Evolutionary conservation across 2,113 vertebrate genomes (phyloP).

Genomic region (Phylloscopus whistleri): DNA sequence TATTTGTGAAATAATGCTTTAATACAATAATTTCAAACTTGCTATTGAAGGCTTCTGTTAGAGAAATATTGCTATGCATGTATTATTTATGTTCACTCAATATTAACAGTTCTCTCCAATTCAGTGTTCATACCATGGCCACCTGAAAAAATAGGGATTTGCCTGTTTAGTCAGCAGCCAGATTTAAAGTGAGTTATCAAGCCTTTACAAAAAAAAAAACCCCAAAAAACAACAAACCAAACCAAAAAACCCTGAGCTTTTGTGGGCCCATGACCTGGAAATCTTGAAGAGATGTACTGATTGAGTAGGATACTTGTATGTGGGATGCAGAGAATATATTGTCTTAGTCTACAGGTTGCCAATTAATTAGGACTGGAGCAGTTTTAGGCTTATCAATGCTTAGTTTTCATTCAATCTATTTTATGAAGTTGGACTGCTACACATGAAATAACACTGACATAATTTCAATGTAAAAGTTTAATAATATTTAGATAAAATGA

Average conservation of each 20-base stretch:
- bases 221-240: too few relatives aligned
- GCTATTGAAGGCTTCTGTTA: neutral
- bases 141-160: neutral
- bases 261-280: neutral
- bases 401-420: neutral
- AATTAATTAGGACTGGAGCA: neutral
- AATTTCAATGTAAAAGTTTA: neutral
- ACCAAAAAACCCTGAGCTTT: neutral
- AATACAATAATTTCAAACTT: neutral
- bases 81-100: neutral
- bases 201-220: neutral
- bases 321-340: neutral
- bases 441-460: neutral
- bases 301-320: too few relatives aligned
- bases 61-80: neutral
- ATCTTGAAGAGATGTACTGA: neutral
- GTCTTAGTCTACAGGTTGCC: neutral
- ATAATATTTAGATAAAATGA: constrained; percentile 44
- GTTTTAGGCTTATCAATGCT: neutral
- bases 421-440: neutral
- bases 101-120: neutral
- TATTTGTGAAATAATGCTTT: neutral
- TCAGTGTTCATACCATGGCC: neutral
- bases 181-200: neutral
- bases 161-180: neutral